Percentiles rank a stretch among this genome's conserved stretches.
These are phyloP conservation scores for Ganaspis brasiliensis DNA, from an alignment of 2,888 invertebrate genomes.

Conservation along the genomic window DNA sequence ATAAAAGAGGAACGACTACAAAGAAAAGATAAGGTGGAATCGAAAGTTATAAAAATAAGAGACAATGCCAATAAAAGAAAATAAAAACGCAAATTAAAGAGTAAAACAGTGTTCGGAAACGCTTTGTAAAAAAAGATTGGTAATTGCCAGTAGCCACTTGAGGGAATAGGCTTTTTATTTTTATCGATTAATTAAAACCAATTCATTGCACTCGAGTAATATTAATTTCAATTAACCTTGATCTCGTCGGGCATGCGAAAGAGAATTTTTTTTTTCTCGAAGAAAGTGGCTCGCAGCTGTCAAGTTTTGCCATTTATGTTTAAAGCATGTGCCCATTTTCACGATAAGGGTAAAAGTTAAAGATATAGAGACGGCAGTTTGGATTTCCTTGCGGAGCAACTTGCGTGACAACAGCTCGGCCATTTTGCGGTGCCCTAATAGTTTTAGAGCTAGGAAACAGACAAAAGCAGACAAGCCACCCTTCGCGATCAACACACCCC, in stretches of 20 bases:
- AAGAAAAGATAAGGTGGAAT: slow-evolving; percentile 20
- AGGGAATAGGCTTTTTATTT: slow-evolving; percentile 34
- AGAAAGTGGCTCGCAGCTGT: slow-evolving; percentile 39
- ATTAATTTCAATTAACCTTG: slow-evolving; percentile 43
- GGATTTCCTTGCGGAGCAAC: slow-evolving; percentile 31
- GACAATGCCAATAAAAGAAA: slow-evolving; percentile 11
- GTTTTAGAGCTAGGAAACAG: slow-evolving; percentile 76
- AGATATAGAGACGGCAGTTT: slow-evolving; percentile 35
- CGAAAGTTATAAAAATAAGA: slow-evolving; percentile 9
- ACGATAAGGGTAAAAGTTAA: slow-evolving; percentile 40
- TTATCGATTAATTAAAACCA: slow-evolving; percentile 38
- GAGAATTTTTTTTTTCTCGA: not conserved
- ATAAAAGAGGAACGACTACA: slow-evolving; percentile 20
- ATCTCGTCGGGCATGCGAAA: slow-evolving; percentile 14
- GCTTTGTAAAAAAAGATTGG: slow-evolving; percentile 19
- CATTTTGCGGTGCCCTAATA: slow-evolving; percentile 72
- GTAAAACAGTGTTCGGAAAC: slow-evolving; percentile 22
- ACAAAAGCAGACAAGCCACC: slow-evolving; percentile 54
- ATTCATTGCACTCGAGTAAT: slow-evolving; percentile 35
- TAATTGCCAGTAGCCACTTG: slow-evolving; percentile 38
- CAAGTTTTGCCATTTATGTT: slow-evolving; percentile 28
- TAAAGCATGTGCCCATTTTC: slow-evolving; percentile 38
- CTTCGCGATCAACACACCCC: slow-evolving; percentile 53
- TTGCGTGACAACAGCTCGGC: slow-evolving; percentile 65
- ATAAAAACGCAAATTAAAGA: not conserved